phyloP scores from a whole-genome alignment of 2,888 invertebrate genomes.

The Hirtodrosophila confusa region DNA sequence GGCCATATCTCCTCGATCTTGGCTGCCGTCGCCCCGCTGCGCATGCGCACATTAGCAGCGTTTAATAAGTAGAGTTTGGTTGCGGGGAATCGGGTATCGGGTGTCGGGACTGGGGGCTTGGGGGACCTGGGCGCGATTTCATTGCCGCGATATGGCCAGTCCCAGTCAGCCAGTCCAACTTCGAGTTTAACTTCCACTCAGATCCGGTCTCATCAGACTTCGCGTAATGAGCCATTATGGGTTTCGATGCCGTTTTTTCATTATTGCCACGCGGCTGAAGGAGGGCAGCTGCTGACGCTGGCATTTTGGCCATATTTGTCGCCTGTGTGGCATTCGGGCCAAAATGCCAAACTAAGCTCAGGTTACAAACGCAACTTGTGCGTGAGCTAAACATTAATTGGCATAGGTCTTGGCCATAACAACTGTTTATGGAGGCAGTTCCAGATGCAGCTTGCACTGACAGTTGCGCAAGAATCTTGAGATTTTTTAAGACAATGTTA shows the following conservation, averaged over 20 bases:
- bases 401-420: slow-evolving; percentile 21
- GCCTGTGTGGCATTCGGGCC: slow-evolving; percentile 56
- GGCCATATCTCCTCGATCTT: slow-evolving; percentile 60
- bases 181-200: slow-evolving; percentile 25
- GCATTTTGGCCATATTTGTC: slow-evolving; percentile 74
- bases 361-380: slow-evolving; percentile 37
- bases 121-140: slow-evolving; percentile 35
- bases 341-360: slow-evolving; percentile 48
- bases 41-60: slow-evolving; percentile 54
- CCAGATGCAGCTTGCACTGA: not conserved
- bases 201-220: slow-evolving; percentile 56
- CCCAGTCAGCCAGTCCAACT: not conserved
- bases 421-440: slow-evolving; percentile 43
- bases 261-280: slow-evolving; percentile 19
- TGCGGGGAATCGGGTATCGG: not conserved
- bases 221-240: slow-evolving; percentile 71
- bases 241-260: slow-evolving; percentile 42
- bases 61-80: slow-evolving; percentile 30
- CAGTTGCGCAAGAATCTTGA: too few relatives aligned
- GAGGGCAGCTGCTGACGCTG: slow-evolving; percentile 21
- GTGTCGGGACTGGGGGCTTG: not conserved
- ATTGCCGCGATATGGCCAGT: slow-evolving; percentile 58
- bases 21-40: slow-evolving; percentile 36
- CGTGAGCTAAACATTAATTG: slow-evolving; percentile 60
- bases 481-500: too few relatives aligned